Base-by-base conservation (phyloP, 2,797 vertebrate species). In the Pelodytes ibericus region DNA sequence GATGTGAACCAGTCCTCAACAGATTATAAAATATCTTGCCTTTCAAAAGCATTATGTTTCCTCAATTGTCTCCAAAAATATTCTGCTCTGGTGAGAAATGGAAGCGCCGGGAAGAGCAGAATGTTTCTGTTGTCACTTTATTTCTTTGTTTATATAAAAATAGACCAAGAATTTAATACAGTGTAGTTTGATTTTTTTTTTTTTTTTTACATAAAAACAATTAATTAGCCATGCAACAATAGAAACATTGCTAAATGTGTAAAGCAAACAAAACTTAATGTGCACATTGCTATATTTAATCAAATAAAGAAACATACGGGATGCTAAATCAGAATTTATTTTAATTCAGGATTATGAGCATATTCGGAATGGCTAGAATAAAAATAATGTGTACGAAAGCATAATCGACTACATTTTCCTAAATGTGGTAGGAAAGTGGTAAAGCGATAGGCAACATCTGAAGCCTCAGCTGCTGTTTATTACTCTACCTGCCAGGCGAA, bases 181-280 rank as follows among this genome's bases (percentile, higher is more conserved):
- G 22, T 9, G 20, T 22, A 24, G 49, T 53, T 20, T 53, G 26
- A 31, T 31, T 31, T 60, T 60, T n/a, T 3, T 59, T 13, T 2
- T 29, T 60, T 31, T n/a, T n/a, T n/a, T n/a, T n/a, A n/a, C n/a
- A n/a, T n/a, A n/a, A 18, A 60, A 31, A 27, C 26, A 60, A 60
- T 60, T 60, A 60, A 60, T 30, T 60, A 60, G 27, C 27, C 26
- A 31, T n/a, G 31, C 27, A 60, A 60, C 58, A 60, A 26, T 58
- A 26, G 2, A 24, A 27, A 27, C 24, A 27, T n/a, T n/a, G 15
- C 27, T 7, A 26, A 58, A 30, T 31, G 58, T 60, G 58, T 60
- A 60, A 60, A 60, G 29, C 58, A 60, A 60, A 60, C 27, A 58
- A 13, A 58, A 26, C 25, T 58, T 58, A 26, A 58, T 58, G 11